Base-by-base conservation (phyloP, 2,797 vertebrate genomes). In the Lerista edwardsae region DNA sequence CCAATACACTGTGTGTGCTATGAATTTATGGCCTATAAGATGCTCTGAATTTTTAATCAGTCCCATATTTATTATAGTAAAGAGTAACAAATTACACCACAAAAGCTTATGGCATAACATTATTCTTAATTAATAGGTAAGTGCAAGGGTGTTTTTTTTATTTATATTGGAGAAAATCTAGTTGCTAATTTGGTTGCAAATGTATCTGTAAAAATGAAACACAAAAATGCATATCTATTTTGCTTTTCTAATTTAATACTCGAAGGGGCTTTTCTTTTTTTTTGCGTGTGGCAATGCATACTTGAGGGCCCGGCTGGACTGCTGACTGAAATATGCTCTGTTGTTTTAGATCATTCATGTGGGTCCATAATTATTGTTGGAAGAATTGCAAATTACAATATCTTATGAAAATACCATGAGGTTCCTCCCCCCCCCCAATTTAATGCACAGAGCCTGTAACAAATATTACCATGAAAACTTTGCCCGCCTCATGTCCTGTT, bases 121-220 rank as follows among this genome's bases (percentile, higher is more conserved):
- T 96, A 95, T 93, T 95, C 95, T 95, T 96, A 96, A 95, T 96
- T 96, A 96, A 96, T 93, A 93, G 94, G 94, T 92, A 95, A 94
- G 89, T 84, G 88, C 89, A 89, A 41, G 85, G 84, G 84, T n/a
- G n/a, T 91, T 93, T 94, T 82, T 95, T 90, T 92, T 93, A 94
- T 94, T 94, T 94, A 94, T 94, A 93, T 36, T 89, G 74, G 92
- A 88, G 83, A 79, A 92, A 89, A 91, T 82, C 91, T 88, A 90
- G 89, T 89, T 92, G 84, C 92, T 94, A 94, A 94, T 95, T 94
- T 93, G 92, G 88, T 94, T 93, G 91, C 93, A 93, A 92, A 93
- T 92, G 90, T 90, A 91, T 93, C 90, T 90, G 90, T 92, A 92
- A 94, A 91, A 95, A 92, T 82, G 85, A 51, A 86, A 91, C 71